Evolutionary conservation across 2,797 vertebrate genomes (phyloP).

Genomic region (Salarias fasciatus): DNA sequence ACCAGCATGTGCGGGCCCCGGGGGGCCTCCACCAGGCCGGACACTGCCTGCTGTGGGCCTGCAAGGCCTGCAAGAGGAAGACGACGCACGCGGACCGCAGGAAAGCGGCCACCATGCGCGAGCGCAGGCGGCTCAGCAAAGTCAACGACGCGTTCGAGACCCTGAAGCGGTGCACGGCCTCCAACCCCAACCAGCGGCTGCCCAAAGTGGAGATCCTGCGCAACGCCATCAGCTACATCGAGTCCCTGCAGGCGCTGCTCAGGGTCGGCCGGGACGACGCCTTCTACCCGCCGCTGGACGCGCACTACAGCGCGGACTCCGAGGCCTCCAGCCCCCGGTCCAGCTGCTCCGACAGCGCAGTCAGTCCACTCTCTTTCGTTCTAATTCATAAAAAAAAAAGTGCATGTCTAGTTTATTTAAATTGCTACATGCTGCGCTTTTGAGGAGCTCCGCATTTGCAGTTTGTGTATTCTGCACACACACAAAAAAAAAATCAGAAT

Average conservation of each 20-base stretch:
- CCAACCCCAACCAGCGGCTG: slow-evolving; percentile 94
- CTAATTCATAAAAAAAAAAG: no score
- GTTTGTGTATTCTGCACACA: no score
- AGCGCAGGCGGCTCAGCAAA: slow-evolving; percentile 92
- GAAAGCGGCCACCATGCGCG: slow-evolving; percentile 96
- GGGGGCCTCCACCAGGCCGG: slow-evolving; percentile 90
- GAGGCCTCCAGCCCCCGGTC: slow-evolving; percentile 94
- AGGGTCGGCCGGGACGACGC: slow-evolving; percentile 84
- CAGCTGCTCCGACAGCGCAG: slow-evolving; percentile 96
- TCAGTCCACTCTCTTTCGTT: slow-evolving; percentile 76
- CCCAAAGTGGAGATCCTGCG: slow-evolving; percentile 98
- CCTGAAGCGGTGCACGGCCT: slow-evolving; percentile 94
- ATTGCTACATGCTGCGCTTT: no score
- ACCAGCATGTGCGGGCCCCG: slow-evolving; percentile 92
- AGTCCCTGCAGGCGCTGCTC: slow-evolving; percentile 93
- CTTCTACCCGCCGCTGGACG: slow-evolving; percentile 87
- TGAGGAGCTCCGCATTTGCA: no score
- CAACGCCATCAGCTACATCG: slow-evolving; percentile 97
- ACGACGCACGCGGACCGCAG: slow-evolving; percentile 93
- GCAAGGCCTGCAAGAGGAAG: slow-evolving; percentile 98
- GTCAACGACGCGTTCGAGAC: slow-evolving; percentile 98
- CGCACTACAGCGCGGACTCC: slow-evolving; percentile 89
- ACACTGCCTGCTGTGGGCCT: slow-evolving; percentile 96
- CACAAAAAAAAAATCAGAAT: no score
- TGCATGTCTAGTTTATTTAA: no score